Evolutionary conservation across 2,888 invertebrate genomes (phyloP), one percentile per base, ranked within the genome.

Genomic region (Andrena chrysosceles): DNA sequence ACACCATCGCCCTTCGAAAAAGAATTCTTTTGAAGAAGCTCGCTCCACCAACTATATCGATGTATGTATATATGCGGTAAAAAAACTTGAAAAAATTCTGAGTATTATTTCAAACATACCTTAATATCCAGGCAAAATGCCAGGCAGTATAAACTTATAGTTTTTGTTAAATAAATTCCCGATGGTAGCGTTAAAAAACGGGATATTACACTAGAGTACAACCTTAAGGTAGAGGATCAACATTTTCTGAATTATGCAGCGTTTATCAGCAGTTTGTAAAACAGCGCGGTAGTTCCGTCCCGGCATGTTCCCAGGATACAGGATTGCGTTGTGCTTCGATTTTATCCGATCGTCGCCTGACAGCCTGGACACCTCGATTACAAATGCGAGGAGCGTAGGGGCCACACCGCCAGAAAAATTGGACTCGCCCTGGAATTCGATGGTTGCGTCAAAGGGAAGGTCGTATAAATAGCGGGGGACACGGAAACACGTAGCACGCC

Each of bases 401-500:
- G 54, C 59, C 78, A 74, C 86, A 76, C 68, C 73, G 74, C 20
- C 54, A 72, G 81, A 78, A 78, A 86, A 85, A 86, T 86, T 81
- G 85, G 77, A 62, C 42, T 52, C 80, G 54, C 74, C 80, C 77
- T 62, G 72, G 68, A 77, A 81, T 84, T 84, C 79, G 76, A 85
- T 81, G 82, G 79, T 74, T 73, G 69, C 74, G 79, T 80, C 84
- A 84, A 80, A 78, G 69, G 73, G 72, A 49, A 67, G 52, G 71
- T 54, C 70, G 77, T 68, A 76, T 85, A 85, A 85, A 85, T 85
- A 80, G 78, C 54, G 64, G 66, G 56, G 78, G 69, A 63, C 31
- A 64, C 49, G 23, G 60, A 42, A 73, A 64, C 83, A 64, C 63
- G 75, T 62, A 62, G 54, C 26, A 23, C 54, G 23, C 48, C 48